Percentiles rank a stretch among this genome's conserved stretches.
Conservation (phyloP, 1,140 invertebrate genomes). For the Eumeta japonica region DNA sequence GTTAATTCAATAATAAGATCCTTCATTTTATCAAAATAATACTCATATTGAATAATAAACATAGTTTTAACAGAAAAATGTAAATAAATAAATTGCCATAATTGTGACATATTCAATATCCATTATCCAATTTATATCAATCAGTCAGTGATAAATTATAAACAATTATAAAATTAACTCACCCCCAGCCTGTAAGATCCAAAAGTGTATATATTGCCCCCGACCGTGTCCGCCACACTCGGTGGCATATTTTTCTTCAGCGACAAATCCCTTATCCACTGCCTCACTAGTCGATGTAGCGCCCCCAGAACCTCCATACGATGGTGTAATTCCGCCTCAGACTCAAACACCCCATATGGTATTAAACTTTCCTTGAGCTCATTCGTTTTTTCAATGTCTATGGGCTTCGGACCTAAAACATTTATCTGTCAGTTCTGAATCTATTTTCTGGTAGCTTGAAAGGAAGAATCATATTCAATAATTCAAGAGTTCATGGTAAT, state of each 20-base stretch:
- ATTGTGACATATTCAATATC: neutral
- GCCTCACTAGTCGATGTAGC: constrained; percentile 84
- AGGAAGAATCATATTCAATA: neutral
- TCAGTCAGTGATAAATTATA: too few species aligned
- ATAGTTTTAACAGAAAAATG: too few species aligned
- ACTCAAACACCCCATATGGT: constrained; percentile 90
- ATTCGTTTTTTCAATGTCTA: constrained; percentile 78
- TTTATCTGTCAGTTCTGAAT: too few species aligned
- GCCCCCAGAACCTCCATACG: constrained; percentile 81
- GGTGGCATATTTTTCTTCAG: constrained; percentile 86
- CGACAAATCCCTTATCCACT: constrained; percentile 90
- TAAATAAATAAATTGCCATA: neutral
- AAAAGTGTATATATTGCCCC: constrained; percentile 99
- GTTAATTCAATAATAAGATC: too few species aligned
- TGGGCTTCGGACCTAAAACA: constrained; percentile 69
- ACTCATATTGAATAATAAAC: constrained; percentile 2
- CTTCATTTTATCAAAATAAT: too few species aligned
- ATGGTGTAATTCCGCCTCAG: constrained; percentile 86
- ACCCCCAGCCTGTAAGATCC: constrained; percentile 88
- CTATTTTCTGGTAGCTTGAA: neutral
- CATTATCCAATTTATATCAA: too few species aligned
- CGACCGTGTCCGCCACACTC: constrained; percentile 81
- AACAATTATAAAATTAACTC: constrained; percentile 20
- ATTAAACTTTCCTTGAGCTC: constrained; percentile 81
- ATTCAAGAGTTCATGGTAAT: neutral